Percentiles rank a stretch among this genome's conserved stretches.
phyloP scores from a whole-genome alignment of 2,113 vertebrate genomes.

The Otolemur garnettii region DNA sequence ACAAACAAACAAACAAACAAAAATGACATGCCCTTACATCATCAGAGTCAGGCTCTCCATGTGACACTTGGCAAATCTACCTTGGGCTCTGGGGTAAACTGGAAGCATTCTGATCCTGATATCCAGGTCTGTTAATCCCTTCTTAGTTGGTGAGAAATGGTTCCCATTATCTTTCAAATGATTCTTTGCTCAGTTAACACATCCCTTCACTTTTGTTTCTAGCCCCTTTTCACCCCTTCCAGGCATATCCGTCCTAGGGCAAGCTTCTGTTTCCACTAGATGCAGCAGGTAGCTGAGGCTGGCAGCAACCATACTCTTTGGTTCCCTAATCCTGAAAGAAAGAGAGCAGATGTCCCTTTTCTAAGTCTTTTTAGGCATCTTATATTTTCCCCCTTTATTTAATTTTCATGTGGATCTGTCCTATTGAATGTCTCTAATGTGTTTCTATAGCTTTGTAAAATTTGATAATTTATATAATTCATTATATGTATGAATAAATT shows the following conservation, averaged over 20 bases:
- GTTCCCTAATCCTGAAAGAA: not conserved
- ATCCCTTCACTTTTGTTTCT: not conserved
- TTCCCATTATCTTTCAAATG: not conserved
- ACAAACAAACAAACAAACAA: too few relatives aligned
- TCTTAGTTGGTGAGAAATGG: not conserved
- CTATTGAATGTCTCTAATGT: not conserved
- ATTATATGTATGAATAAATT: not conserved
- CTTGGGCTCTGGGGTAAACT: not conserved
- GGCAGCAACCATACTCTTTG: not conserved
- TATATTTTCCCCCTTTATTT: not conserved
- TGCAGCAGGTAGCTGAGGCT: not conserved
- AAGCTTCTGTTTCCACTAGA: not conserved
- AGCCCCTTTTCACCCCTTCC: not conserved
- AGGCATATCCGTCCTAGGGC: not conserved
- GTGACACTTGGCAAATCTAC: not conserved
- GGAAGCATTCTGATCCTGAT: too few relatives aligned
- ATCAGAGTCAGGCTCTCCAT: not conserved
- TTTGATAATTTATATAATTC: not conserved
- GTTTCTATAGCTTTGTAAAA: slow-evolving; percentile 10
- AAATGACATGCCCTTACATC: not conserved
- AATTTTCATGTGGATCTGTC: slow-evolving; percentile 30
- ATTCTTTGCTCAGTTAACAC: not conserved
- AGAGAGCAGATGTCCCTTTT: not conserved
- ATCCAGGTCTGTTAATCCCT: slow-evolving; percentile 5
- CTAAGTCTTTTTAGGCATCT: not conserved